Conservation (phyloP, 2,797 vertebrate genomes). For the Salmo trutta region DNA sequence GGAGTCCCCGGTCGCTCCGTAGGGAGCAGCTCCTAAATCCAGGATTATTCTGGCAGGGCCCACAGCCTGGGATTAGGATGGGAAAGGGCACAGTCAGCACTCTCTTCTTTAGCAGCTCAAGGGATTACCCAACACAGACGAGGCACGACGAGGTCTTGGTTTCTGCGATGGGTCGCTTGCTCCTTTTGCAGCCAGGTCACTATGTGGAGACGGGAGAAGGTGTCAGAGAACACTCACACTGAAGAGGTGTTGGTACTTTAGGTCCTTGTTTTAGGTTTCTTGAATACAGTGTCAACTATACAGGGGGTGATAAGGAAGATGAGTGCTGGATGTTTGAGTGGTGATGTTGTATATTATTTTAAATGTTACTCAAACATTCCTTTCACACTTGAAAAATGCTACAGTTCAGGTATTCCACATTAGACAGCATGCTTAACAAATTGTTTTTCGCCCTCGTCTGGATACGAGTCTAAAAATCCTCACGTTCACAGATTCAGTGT, state of each 20-base stretch:
- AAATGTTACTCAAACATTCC: background rate
- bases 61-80: constrained; percentile 70
- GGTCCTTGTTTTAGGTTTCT: background rate
- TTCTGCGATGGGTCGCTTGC: background rate
- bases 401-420: background rate
- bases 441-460: too few species aligned
- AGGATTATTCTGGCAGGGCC: constrained; percentile 72
- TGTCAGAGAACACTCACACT: background rate
- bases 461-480: too few species aligned
- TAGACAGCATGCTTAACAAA: background rate
- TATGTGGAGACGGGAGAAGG: constrained; percentile 50
- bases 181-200: constrained; percentile 49
- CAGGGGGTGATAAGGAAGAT: background rate
- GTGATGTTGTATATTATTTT: background rate
- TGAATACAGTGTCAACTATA: background rate
- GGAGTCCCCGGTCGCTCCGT: constrained; percentile 57
- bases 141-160: constrained; percentile 44
- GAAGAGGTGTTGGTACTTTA: background rate
- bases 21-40: constrained; percentile 62
- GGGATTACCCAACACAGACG: constrained; percentile 60
- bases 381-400: background rate
- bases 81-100: constrained; percentile 71
- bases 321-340: background rate
- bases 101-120: constrained; percentile 67
- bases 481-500: too few species aligned